Evolutionary conservation across 2,888 invertebrate genomes (phyloP), one percentile per base, ranked within the genome.

Genomic region (Andrena bucephala): DNA sequence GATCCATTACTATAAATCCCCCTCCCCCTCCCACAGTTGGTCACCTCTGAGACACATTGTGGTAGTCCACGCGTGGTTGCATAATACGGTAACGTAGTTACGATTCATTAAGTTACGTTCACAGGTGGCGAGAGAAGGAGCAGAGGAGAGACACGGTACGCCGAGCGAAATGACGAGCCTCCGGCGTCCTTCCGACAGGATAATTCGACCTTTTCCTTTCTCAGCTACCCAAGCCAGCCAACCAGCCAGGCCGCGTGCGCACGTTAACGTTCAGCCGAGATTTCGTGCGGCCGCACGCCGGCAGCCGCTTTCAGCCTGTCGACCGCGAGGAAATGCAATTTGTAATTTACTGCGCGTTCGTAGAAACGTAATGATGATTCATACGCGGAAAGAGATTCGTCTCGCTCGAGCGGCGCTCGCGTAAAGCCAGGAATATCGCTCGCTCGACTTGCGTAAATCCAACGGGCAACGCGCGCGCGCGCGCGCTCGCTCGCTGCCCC

Each of bases 91-190:
- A 85, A 88, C 87, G 85, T 77, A 87, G 86, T 85, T 79, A 88
- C 87, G 89, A 85, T 88, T 90, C 89, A 89, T 91, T 90, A 88
- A 89, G 85, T 79, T 78, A 66, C 74, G 75, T 78, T 75, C 66
- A 78, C 87, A 89, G 84, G 87, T 89, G 90, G 84, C 81, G 75
- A 80, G 68, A 74, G 70, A 60, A 8, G 31, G 66, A 63, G 33
- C n/a, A 50, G 70, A 62, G 66, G 74, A 71, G 72, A 75, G 76
- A 79, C 71, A 85, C 75, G 82, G 75, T 79, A 75, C 77, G 67
- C 69, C 71, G 86, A 84, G 80, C 84, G 84, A 86, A 78, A 80
- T 84, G 84, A 84, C 86, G 74, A 77, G 67, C 65, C 72, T 20
- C 8, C 60, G 65, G 33, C 31, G 60, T 81, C 78, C 81, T 86